Evolutionary conservation across 2,113 vertebrate genomes (phyloP).

Genomic region (Phrynocephalus versicolor): DNA sequence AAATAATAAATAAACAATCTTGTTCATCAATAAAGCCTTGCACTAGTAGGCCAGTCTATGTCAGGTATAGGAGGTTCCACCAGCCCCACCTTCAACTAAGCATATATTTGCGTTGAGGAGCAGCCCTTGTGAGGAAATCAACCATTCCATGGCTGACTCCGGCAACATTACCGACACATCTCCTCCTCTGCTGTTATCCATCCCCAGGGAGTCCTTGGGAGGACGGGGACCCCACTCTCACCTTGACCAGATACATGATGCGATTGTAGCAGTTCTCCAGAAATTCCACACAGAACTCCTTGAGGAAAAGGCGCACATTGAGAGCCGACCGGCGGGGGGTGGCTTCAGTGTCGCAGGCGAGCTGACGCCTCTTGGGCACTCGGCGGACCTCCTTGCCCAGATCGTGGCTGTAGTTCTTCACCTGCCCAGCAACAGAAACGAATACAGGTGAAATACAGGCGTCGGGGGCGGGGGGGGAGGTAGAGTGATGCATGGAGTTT

Average conservation of each 20-base stretch:
- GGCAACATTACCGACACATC: neutral
- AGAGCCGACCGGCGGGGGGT: conserved; percentile 82
- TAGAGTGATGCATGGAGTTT: too few species aligned
- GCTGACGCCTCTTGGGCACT: conserved; percentile 82
- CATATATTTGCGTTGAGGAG: neutral
- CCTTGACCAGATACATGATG: conserved; percentile 95
- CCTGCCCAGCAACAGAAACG: conserved; percentile 62
- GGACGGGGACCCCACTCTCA: conserved; percentile 52
- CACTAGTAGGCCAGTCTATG: neutral
- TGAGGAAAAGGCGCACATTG: conserved; percentile 90
- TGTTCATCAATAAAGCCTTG: neutral
- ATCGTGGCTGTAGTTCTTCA: conserved; percentile 90
- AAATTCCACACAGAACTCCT: conserved; percentile 90
- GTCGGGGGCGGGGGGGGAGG: neutral
- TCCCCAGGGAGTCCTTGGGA: neutral
- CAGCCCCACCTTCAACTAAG: neutral
- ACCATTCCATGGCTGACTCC: too few species aligned
- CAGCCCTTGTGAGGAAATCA: neutral
- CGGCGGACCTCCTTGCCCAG: conserved; percentile 82
- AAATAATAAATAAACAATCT: too few species aligned
- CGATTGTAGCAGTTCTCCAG: conserved; percentile 93
- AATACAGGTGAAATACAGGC: rapidly evolving
- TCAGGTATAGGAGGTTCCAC: neutral
- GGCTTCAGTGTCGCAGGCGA: conserved; percentile 74
- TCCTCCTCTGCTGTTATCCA: neutral